Base-by-base conservation (phyloP, 2,113 vertebrate genomes). In the Cyprinodon variegatus region DNA sequence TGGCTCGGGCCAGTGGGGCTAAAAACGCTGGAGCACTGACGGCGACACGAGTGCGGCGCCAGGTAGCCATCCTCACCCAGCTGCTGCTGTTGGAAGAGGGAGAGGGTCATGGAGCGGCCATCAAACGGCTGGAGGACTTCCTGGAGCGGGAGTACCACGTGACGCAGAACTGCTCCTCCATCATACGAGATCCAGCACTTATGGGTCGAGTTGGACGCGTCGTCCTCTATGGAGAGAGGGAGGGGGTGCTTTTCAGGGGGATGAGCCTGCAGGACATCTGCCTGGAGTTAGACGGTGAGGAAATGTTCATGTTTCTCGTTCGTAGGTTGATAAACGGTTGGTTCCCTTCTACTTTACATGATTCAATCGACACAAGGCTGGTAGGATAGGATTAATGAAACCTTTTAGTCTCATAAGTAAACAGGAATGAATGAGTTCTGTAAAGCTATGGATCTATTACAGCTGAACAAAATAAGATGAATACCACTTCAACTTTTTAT, bases 241-340 rank as follows among this genome's bases (percentile, higher is more conserved):
- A 95, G 41, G 94, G 94, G 0, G 94, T 95, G 36, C 89, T 95
- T 22, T 95, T 95, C 84, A 83, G 92, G 68, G 94, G 94, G 3
- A 94, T 95, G 94, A 95, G 93, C 68, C 81, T 95, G 65, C 93
- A 95, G 81, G 92, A 94, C 86, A 95, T 95, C 88, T 95, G 94
- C 68, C 92, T 95, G 0, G 94, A 95, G 83, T 75, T 95, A 72
- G 94, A 95, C 3, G 94, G 94, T 95, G 82, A 85, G 92, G 6
- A 41, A n/a, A 36, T 7, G 3, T 20, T 66, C 38, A 57, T 11
- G 2, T 12, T 12, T 20, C 11, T 45, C 41, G 45, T 39, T 5
- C 1, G 1, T 29, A 29, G 1, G 29, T 29, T 29, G 1, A 29
- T 29, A 29, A 29, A 29, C 29, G 29, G 29, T 29, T 29, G 29